Conservation (phyloP, 2,888 invertebrate genomes). For the Melinaea marsaeus region DNA sequence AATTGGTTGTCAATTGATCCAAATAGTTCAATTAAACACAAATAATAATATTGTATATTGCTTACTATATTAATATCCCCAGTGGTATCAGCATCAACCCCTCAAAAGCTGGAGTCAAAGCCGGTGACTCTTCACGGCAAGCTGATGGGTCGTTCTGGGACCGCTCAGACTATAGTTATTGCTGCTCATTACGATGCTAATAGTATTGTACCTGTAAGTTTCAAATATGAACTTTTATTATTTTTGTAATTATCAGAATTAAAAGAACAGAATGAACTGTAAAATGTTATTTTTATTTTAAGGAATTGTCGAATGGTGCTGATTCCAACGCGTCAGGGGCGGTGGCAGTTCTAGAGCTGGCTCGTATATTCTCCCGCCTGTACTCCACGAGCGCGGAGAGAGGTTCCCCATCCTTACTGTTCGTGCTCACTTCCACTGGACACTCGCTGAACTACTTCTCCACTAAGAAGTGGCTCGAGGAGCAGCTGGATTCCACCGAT, state of each 20-base stretch:
- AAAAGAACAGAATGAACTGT: background rate
- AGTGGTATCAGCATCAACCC: conserved; percentile 86
- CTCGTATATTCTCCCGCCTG: conserved; percentile 91
- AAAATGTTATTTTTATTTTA: background rate
- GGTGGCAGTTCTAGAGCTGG: conserved; percentile 90
- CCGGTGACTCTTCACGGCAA: conserved; percentile 93
- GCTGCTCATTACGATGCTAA: conserved; percentile 96
- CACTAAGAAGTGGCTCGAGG: conserved; percentile 96
- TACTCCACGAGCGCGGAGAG: conserved; percentile 86
- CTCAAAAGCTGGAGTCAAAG: conserved; percentile 86
- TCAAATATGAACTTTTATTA: background rate
- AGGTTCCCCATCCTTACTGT: conserved; percentile 88
- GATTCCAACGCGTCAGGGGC: conserved; percentile 97
- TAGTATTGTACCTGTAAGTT: conserved; percentile 91
- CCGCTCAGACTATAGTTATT: conserved; percentile 91
- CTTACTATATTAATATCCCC: conserved; percentile 22
- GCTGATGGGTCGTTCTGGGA: conserved; percentile 83
- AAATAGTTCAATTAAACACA: background rate
- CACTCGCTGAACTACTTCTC: conserved; percentile 95
- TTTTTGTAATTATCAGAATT: background rate
- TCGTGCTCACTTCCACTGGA: conserved; percentile 93
- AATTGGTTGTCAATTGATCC: background rate
- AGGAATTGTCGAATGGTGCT: conserved; percentile 92
- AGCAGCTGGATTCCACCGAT: conserved; percentile 89
- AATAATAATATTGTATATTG: no score